These are phyloP conservation scores for Mus minutoides DNA, from an alignment of 2,797 vertebrate genomes.

Conservation along the genomic window DNA sequence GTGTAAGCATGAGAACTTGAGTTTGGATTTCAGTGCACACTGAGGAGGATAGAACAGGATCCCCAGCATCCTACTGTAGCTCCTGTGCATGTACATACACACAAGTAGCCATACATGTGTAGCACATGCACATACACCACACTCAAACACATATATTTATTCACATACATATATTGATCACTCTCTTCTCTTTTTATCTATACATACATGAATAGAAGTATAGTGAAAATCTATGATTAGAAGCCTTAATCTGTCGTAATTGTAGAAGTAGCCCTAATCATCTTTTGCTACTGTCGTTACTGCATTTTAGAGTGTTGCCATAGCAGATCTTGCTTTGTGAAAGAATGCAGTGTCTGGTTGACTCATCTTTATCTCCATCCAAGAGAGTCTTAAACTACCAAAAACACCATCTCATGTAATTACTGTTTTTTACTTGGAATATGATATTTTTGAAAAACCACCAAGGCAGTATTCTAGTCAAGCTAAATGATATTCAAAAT, in stretches of 20 bases:
- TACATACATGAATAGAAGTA: background rate
- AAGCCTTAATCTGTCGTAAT: background rate
- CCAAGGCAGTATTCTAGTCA: background rate
- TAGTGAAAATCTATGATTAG: background rate
- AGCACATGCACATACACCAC: background rate
- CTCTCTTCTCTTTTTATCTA: background rate
- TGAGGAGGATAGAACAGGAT: background rate
- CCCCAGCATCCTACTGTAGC: background rate
- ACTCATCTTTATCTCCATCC: background rate
- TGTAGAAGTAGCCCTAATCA: background rate
- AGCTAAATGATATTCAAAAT: slow-evolving; percentile 4
- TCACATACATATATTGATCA: background rate
- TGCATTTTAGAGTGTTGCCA: background rate
- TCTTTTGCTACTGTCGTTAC: background rate
- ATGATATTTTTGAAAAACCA: background rate
- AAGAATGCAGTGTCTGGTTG: background rate
- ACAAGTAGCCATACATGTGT: background rate
- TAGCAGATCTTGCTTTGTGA: background rate
- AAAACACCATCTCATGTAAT: slow-evolving; percentile 30
- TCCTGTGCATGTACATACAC: background rate
- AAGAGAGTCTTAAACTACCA: background rate
- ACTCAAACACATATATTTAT: background rate
- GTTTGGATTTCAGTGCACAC: background rate
- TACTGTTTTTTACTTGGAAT: background rate
- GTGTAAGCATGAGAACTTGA: background rate